These are phyloP conservation scores for Cantharis flavilabris DNA, from an alignment of 2,888 invertebrate species.

Conservation along the genomic window DNA sequence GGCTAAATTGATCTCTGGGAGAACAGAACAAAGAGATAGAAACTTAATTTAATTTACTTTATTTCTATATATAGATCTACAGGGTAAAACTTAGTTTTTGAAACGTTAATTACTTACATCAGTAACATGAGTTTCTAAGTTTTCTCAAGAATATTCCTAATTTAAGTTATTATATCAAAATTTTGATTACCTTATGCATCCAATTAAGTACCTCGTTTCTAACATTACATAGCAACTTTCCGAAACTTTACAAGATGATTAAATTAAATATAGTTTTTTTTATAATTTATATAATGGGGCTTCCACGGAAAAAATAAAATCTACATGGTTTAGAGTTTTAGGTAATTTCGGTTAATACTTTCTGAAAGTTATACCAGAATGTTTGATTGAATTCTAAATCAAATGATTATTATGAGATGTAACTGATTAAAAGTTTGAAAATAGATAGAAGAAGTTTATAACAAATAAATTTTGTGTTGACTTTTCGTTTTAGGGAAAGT, in stretches of 20 bases:
- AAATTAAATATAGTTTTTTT: not conserved
- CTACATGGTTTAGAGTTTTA: not conserved
- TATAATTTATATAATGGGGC: not conserved
- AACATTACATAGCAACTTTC: not conserved
- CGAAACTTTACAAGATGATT: not conserved
- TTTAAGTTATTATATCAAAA: not conserved
- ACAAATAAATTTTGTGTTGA: constrained; percentile 18
- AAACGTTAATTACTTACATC: not conserved
- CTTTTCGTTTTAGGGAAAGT: constrained; percentile 6
- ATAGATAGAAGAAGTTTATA: not conserved
- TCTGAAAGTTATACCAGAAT: not conserved
- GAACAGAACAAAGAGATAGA: not conserved
- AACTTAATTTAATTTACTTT: not conserved
- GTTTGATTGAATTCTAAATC: not conserved
- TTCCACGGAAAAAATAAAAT: not conserved
- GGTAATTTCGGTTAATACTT: too few species aligned
- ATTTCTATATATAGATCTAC: not conserved
- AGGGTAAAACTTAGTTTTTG: not conserved
- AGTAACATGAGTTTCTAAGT: not conserved
- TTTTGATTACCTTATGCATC: not conserved
- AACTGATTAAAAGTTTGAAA: not conserved
- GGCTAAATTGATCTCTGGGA: not conserved
- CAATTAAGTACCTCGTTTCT: not conserved
- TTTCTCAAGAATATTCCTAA: not conserved
- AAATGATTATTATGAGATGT: not conserved